A percentile compares a stretch with the other conserved stretches of the same genome.
phyloP scores from a whole-genome alignment of 2,888 invertebrate genomes.

The Petrolisthes cinctipes region DNA sequence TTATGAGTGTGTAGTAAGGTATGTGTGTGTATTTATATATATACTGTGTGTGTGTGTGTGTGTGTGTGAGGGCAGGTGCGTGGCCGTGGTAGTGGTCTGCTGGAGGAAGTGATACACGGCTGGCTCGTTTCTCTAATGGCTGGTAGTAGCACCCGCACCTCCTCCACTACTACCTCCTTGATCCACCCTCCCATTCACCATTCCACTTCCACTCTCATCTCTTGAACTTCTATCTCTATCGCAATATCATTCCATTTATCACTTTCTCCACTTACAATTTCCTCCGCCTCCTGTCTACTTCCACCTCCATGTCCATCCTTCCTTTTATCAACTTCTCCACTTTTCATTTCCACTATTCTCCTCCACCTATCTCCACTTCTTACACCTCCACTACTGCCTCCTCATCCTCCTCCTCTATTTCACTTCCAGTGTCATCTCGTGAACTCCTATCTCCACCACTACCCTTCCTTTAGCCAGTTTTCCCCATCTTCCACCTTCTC shows the following conservation, averaged over 20 bases:
- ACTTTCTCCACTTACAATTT: background rate
- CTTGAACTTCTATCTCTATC: background rate
- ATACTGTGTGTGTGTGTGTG: no score
- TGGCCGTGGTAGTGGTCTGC: no score
- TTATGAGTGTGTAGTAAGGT: no score
- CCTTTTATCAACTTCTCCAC: background rate
- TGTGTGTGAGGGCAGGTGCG: no score
- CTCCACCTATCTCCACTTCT: background rate
- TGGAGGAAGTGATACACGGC: no score
- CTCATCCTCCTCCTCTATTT: background rate
- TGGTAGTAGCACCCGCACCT: background rate
- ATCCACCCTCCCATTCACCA: background rate
- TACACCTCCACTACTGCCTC: background rate
- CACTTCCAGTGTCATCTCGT: no score
- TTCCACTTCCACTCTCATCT: background rate
- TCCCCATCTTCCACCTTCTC: no score
- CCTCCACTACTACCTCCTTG: background rate
- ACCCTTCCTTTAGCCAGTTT: no score
- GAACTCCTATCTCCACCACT: no score
- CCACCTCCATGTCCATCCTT: background rate
- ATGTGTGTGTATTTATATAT: no score
- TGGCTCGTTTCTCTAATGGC: no score
- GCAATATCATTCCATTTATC: background rate
- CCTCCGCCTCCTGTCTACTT: background rate
- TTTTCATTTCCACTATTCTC: background rate